Percentiles rank a stretch among this genome's conserved stretches.
phyloP scores from a whole-genome alignment of 2,797 vertebrate species.

The Lophotriccus pileatus region DNA sequence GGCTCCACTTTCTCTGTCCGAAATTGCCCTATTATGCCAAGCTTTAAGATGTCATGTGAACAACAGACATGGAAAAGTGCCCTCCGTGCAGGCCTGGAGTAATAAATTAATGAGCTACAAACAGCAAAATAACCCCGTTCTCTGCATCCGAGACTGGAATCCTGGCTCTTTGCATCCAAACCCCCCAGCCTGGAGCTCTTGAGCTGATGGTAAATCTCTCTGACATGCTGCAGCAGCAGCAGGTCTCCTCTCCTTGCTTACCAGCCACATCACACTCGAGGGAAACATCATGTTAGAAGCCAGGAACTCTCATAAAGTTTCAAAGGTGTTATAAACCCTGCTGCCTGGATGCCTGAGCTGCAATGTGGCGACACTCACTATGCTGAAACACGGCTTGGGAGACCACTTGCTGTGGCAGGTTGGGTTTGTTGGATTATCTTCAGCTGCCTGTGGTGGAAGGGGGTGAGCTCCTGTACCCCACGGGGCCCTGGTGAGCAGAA shows the following conservation, averaged over 20 bases:
- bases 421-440: background rate
- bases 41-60: background rate
- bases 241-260: background rate
- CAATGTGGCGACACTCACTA: background rate
- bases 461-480: background rate
- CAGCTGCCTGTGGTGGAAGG: background rate
- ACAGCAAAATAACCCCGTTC: background rate
- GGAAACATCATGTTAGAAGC: background rate
- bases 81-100: background rate
- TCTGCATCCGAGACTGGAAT: background rate
- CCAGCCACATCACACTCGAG: background rate
- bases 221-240: background rate
- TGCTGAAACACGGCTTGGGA: background rate
- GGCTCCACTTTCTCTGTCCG: background rate
- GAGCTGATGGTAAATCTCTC: background rate
- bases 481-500: background rate
- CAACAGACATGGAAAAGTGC: background rate
- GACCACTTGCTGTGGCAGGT: background rate
- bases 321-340: background rate
- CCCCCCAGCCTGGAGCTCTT: background rate
- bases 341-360: background rate
- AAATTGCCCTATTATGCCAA: background rate
- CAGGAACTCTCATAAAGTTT: background rate
- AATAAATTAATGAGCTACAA: constrained; percentile 40
- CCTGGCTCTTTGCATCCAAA: background rate